Conservation (phyloP, 2,113 vertebrate species). For the Peucedramus taeniatus region DNA sequence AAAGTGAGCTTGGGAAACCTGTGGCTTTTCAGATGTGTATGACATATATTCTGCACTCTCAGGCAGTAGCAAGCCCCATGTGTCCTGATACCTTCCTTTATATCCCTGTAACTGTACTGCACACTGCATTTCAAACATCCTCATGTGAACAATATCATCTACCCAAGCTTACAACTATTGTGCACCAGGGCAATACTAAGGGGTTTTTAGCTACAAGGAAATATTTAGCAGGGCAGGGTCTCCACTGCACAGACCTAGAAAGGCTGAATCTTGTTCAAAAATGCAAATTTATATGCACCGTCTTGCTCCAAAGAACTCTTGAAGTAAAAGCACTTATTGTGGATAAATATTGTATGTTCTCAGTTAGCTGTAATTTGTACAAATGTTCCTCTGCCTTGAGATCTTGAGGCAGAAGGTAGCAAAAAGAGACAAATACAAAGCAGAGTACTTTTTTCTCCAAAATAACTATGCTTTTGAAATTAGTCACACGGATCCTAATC, state of each 20-base stretch:
- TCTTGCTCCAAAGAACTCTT: background rate
- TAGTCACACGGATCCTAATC: background rate
- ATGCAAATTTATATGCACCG: background rate
- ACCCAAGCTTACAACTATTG: fast-evolving
- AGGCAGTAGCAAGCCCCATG: background rate
- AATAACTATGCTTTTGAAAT: background rate
- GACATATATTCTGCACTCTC: background rate
- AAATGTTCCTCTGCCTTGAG: background rate
- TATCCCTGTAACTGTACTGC: background rate
- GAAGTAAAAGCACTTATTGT: background rate
- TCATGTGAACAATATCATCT: fast-evolving
- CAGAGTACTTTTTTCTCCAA: fast-evolving
- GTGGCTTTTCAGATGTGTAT: background rate
- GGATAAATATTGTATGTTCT: background rate
- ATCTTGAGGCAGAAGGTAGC: background rate
- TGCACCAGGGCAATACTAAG: background rate
- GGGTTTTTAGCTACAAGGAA: background rate
- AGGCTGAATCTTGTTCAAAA: background rate
- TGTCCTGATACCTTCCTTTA: background rate
- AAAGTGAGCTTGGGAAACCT: background rate
- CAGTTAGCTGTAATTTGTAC: background rate
- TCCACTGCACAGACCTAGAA: background rate
- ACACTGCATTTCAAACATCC: background rate
- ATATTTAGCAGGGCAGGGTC: background rate
- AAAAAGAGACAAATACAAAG: background rate